phyloP scores from a whole-genome alignment of 2,888 invertebrate genomes.

The Lamellibrachia columna region DNA sequence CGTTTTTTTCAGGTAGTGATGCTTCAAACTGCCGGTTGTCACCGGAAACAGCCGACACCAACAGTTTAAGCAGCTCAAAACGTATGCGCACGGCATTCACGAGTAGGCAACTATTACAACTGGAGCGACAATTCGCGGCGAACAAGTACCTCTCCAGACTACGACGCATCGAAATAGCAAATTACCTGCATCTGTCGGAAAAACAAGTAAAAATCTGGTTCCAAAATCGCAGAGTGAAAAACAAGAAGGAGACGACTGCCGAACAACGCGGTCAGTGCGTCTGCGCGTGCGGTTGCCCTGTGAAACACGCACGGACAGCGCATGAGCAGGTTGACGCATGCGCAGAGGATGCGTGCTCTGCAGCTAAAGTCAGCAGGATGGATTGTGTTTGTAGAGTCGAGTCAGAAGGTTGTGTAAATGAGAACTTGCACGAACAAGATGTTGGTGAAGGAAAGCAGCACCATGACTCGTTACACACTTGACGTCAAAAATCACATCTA shows the following conservation, averaged over 20 bases:
- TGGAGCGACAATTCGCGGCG: constrained; percentile 86
- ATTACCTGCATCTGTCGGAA: constrained; percentile 84
- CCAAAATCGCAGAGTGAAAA: constrained; percentile 90
- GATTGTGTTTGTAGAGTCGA: neutral
- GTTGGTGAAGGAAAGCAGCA: neutral
- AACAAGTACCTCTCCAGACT: constrained; percentile 91
- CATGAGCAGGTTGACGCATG: neutral
- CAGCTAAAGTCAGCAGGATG: neutral
- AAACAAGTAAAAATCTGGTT: constrained; percentile 95
- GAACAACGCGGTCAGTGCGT: constrained; percentile 62
- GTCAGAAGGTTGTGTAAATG: neutral
- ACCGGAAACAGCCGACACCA: constrained; percentile 39
- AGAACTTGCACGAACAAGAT: neutral
- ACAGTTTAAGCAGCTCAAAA: constrained; percentile 61
- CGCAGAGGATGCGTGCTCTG: neutral
- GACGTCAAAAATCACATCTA: too few relatives aligned
- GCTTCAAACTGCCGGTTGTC: neutral
- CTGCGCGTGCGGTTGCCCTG: neutral
- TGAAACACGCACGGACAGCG: neutral
- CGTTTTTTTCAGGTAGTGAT: neutral
- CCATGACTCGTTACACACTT: neutral
- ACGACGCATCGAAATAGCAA: constrained; percentile 91
- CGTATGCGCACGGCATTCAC: constrained; percentile 93
- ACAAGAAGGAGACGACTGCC: constrained; percentile 82
- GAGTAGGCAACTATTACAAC: constrained; percentile 84